These are phyloP conservation scores for Oenanthe oenanthe DNA, from an alignment of 2,113 vertebrate genomes.

Conservation along the genomic window DNA sequence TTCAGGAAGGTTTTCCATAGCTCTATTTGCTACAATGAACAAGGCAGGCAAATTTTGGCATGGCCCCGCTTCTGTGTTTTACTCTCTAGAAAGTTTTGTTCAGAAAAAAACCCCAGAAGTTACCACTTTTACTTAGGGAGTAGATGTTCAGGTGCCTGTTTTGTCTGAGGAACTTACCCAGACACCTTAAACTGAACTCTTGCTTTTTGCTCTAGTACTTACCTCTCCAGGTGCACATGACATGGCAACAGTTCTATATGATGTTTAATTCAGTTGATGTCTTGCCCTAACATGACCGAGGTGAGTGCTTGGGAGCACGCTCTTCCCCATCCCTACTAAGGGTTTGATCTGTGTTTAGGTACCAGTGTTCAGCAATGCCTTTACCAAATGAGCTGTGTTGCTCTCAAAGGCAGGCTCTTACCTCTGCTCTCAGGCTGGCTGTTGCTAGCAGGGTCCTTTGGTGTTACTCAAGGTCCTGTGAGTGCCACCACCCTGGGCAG, in stretches of 20 bases:
- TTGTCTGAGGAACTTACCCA: background rate
- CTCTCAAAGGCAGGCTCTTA: background rate
- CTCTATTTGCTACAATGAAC: background rate
- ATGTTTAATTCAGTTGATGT: background rate
- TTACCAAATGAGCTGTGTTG: background rate
- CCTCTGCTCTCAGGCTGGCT: background rate
- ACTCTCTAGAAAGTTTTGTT: background rate
- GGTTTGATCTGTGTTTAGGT: background rate
- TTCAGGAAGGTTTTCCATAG: background rate
- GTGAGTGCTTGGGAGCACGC: background rate
- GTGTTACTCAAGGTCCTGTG: background rate
- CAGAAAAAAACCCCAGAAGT: background rate
- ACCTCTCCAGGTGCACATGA: background rate
- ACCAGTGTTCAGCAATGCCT: background rate
- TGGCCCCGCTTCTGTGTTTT: background rate
- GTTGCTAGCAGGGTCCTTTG: background rate
- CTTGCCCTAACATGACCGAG: background rate
- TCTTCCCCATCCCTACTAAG: background rate
- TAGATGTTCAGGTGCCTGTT: background rate
- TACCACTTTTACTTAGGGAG: background rate
- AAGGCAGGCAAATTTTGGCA: background rate
- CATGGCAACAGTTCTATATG: accelerated
- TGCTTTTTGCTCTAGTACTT: background rate
- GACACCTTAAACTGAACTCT: background rate
- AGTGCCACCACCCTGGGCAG: background rate